Evolutionary conservation across 2,113 vertebrate species (phyloP), one percentile per base, ranked within the genome.

Genomic region (Scophthalmus maximus): DNA sequence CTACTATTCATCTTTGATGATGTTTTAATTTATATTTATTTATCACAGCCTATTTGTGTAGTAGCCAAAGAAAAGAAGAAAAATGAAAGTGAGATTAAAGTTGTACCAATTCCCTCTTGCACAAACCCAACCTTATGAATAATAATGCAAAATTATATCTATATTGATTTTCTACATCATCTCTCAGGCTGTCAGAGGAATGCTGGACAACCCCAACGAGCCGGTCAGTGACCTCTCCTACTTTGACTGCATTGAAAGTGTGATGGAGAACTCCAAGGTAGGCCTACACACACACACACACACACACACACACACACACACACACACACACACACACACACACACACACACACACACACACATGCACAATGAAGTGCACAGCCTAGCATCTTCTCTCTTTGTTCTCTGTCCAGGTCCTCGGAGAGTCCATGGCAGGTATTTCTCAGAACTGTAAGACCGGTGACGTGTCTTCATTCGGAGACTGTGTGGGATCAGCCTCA

Each of bases 211-310:
- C 73, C 97, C 96, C 17, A 99, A 95, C 18, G 98, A 99, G 82
- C 97, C 98, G 0, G 95, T 99, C 73, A 99, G 91, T 15, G 97
- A 99, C 85, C 95, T 99, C 55, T 99, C 98, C 0, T 99, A 99
- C 85, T 99, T 99, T 23, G 97, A 99, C 90, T 99, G 97, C 90
- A 99, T 99, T 56, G 97, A 99, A 81, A 96, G 97, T 0, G 96
- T 99, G 64, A 99, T 99, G 97, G 97, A 99, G 85, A 99, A 99
- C 88, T 99, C 98, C 9, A 99, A 99, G 96, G 98, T 98, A 93
- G 40, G 65, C 34, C 42, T 52, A 49, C 57, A 42, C 27, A 57
- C 34, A 36, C 32, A 23, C 11, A 15, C 1, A 8, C 4, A 50
- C 22, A 23, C 10, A 8, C 15, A 9, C 38, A 42, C 29, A 66